These are phyloP conservation scores for Numenius arquata DNA, from an alignment of 2,113 vertebrate genomes.

Conservation along the genomic window DNA sequence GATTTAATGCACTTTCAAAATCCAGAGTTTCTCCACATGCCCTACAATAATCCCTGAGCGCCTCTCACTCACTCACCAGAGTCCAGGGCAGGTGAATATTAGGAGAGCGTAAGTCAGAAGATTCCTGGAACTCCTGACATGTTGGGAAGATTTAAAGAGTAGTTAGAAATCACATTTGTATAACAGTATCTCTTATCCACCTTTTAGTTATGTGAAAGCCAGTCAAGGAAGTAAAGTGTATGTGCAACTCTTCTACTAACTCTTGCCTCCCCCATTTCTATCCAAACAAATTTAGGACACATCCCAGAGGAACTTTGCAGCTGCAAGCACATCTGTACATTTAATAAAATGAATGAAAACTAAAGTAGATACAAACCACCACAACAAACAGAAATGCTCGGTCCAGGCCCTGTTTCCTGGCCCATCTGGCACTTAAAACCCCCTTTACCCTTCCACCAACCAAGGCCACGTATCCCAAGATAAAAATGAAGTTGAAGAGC, in stretches of 20 bases:
- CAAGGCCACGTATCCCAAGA: neutral
- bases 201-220: neutral
- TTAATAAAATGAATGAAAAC: neutral
- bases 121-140: neutral
- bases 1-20: neutral
- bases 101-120: neutral
- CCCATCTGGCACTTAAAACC: neutral
- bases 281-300: neutral
- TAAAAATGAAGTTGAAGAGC: neutral
- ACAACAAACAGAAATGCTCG: neutral
- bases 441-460: neutral
- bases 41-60: neutral
- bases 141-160: neutral
- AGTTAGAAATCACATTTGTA: neutral
- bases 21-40: neutral
- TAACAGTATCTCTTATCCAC: neutral
- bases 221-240: neutral
- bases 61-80: neutral
- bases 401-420: neutral
- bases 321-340: neutral
- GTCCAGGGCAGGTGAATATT: neutral
- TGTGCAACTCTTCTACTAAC: neutral
- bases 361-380: neutral
- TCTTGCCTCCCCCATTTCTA: neutral
- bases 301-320: neutral